A percentile compares a stretch with the other conserved stretches of the same genome.
phyloP scores from a whole-genome alignment of 2,888 invertebrate species.

The Leptinotarsa haldemani region DNA sequence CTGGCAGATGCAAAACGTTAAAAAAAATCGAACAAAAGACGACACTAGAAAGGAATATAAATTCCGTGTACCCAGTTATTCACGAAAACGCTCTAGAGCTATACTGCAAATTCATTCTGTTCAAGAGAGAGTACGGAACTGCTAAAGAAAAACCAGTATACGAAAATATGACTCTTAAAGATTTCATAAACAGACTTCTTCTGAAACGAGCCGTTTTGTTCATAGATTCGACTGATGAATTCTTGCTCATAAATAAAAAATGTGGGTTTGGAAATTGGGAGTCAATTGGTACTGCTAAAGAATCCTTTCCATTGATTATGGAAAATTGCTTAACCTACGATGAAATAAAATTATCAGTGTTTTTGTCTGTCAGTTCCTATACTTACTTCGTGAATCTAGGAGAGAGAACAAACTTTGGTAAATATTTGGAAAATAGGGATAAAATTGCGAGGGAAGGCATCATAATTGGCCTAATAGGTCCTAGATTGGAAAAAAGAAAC shows the following conservation, averaged over 20 bases:
- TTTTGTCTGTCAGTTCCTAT: conserved; percentile 70
- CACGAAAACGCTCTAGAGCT: conserved; percentile 75
- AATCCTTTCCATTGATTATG: conserved; percentile 66
- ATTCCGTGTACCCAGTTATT: conserved; percentile 76
- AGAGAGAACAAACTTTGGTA: conserved; percentile 68
- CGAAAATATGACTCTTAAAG: conserved; percentile 63
- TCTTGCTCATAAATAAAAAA: conserved; percentile 59
- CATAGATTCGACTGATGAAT: conserved; percentile 53
- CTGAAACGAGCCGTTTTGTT: conserved; percentile 69
- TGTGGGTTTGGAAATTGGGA: conserved; percentile 69
- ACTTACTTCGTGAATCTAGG: conserved; percentile 72
- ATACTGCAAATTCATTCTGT: conserved; percentile 74
- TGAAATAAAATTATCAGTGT: conserved; percentile 71
- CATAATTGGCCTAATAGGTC: conserved; percentile 68
- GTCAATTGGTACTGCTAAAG: conserved; percentile 66
- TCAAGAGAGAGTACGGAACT: conserved; percentile 67
- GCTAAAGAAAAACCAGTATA: conserved; percentile 52
- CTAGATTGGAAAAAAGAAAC: conserved; percentile 68
- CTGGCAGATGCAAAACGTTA: conserved; percentile 57
- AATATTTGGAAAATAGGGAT: conserved; percentile 64
- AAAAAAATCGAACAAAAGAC: conserved; percentile 43
- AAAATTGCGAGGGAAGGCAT: conserved; percentile 66
- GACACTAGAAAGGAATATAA: conserved; percentile 64
- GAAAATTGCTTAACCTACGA: conserved; percentile 70
- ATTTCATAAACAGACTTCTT: conserved; percentile 69